phyloP scores from a whole-genome alignment of 2,113 vertebrate genomes.

The human region GRCh38 chr11:130826501-130827000 shows the following conservation, averaged over 20 bases:
- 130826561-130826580: background rate
- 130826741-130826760: background rate
- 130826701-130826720: fast-evolving
- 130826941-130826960: background rate
- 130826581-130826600: background rate
- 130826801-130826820: conserved; percentile 68
- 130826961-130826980: background rate
- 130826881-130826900: background rate
- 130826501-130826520: too few species aligned
- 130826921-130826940: background rate
- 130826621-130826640: background rate
- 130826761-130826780: background rate
- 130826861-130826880: background rate
- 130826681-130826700: background rate
- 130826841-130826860: conserved; percentile 53
- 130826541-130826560: background rate
- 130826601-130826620: background rate
- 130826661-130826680: background rate
- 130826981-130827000: background rate
- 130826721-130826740: background rate
- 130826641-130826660: too few species aligned
- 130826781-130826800: conserved; percentile 67
- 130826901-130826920: background rate
- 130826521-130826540: background rate
- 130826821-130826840: conserved; percentile 26